Conservation (phyloP, 1,140 invertebrate genomes). For the Nautilus pompilius region DNA sequence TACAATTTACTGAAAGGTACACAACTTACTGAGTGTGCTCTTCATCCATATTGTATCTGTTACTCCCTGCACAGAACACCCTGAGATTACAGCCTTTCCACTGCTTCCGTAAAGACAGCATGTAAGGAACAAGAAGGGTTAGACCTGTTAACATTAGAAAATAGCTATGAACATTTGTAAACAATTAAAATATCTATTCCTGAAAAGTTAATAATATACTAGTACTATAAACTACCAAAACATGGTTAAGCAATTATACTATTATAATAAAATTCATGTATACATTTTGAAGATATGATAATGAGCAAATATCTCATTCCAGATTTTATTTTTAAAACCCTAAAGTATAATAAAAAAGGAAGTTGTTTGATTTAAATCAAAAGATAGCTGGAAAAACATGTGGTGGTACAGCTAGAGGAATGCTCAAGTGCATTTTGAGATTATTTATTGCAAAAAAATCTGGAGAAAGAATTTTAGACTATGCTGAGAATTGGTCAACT, state of each 20-base stretch:
- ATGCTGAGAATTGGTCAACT: too few species aligned
- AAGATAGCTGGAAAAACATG: too few species aligned
- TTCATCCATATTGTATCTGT: slow-evolving; percentile 77
- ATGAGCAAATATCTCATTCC: too few species aligned
- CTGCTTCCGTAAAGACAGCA: slow-evolving; percentile 77
- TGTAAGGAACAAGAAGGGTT: slow-evolving; percentile 89
- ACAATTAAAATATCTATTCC: background rate
- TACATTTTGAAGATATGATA: too few species aligned
- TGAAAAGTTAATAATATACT: background rate
- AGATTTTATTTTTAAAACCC: too few species aligned
- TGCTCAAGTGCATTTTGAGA: too few species aligned
- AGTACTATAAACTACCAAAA: background rate
- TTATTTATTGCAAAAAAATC: too few species aligned
- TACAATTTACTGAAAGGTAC: too few species aligned
- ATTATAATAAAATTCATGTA: background rate
- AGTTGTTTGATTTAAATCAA: too few species aligned
- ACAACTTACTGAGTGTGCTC: slow-evolving; percentile 79
- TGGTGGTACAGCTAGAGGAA: too few species aligned
- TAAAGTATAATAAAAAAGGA: too few species aligned
- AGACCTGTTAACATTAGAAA: slow-evolving; percentile 60
- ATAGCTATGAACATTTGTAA: background rate
- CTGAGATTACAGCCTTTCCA: slow-evolving; percentile 84
- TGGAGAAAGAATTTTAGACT: too few species aligned
- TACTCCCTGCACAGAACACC: slow-evolving; percentile 90
- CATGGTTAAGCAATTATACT: background rate